These are phyloP conservation scores for Saccostrea glomerata DNA, from an alignment of 1,140 invertebrate genomes.

Conservation along the genomic window DNA sequence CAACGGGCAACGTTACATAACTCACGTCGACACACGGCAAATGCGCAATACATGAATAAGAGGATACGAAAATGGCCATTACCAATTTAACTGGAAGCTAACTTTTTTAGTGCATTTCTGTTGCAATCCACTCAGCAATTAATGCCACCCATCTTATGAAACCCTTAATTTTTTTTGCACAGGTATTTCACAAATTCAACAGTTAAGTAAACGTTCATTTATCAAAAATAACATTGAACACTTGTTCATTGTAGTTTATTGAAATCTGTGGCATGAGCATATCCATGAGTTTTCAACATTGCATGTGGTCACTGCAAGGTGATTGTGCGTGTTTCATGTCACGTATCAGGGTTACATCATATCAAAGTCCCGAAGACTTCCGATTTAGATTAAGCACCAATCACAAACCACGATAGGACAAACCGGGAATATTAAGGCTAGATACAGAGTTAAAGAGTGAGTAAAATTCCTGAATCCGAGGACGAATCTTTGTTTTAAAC, in stretches of 20 bases:
- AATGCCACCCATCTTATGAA: neutral
- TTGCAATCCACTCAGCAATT: neutral
- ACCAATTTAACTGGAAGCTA: neutral
- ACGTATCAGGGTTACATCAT: slow-evolving; percentile 27
- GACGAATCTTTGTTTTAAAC: neutral
- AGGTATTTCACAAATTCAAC: neutral
- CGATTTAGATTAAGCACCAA: neutral
- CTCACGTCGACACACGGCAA: neutral
- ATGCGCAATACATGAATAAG: neutral
- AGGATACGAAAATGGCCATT: neutral
- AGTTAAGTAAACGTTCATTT: neutral
- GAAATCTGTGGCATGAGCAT: neutral
- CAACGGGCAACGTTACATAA: slow-evolving; percentile 19
- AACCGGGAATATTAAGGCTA: slow-evolving; percentile 6
- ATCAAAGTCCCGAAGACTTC: slow-evolving; percentile 17
- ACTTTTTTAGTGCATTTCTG: neutral
- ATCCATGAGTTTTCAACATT: neutral
- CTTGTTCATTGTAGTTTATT: neutral
- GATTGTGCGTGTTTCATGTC: neutral
- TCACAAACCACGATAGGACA: neutral
- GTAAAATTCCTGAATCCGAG: neutral
- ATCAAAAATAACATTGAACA: neutral
- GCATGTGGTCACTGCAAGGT: slow-evolving; percentile 31
- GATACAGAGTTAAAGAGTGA: neutral
- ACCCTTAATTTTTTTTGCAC: neutral